Evolutionary conservation across 2,797 vertebrate genomes (phyloP).

Genomic region (Graptemys geographica): DNA sequence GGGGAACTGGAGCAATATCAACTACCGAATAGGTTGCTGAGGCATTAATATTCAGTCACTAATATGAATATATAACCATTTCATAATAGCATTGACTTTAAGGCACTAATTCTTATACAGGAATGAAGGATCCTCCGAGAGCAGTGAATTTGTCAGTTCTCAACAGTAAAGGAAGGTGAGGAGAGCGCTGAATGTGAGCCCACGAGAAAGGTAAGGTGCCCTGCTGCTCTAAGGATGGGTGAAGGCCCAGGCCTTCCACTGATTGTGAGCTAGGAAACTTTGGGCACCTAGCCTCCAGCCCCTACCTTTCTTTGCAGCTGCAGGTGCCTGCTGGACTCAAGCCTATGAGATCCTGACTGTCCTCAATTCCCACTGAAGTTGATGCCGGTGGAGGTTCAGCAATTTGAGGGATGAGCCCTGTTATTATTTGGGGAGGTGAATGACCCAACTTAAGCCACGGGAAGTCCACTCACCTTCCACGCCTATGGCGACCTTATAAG

Average conservation of each 20-base stretch:
- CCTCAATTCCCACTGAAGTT: background rate
- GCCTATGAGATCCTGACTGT: background rate
- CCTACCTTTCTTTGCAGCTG: background rate
- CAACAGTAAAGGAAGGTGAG: background rate
- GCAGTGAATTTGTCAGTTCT: background rate
- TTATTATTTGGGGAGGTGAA: background rate
- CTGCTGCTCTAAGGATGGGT: background rate
- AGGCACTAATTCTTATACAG: background rate
- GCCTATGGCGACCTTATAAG: background rate
- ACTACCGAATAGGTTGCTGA: slow-evolving; percentile 29
- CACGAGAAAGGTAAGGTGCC: background rate
- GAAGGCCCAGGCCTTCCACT: background rate
- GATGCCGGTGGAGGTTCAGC: background rate
- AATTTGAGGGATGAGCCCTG: background rate
- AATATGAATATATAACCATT: slow-evolving; percentile 21
- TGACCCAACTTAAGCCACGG: background rate
- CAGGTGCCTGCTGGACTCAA: background rate
- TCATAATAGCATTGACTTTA: background rate
- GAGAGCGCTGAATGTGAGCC: background rate
- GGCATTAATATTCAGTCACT: slow-evolving; percentile 6
- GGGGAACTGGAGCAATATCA: slow-evolving; percentile 38
- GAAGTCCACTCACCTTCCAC: background rate
- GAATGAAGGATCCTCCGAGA: background rate
- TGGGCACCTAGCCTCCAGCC: background rate
- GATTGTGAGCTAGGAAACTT: background rate